Conservation (phyloP, 2,113 vertebrate species). For the Gallinago jamesoni region DNA sequence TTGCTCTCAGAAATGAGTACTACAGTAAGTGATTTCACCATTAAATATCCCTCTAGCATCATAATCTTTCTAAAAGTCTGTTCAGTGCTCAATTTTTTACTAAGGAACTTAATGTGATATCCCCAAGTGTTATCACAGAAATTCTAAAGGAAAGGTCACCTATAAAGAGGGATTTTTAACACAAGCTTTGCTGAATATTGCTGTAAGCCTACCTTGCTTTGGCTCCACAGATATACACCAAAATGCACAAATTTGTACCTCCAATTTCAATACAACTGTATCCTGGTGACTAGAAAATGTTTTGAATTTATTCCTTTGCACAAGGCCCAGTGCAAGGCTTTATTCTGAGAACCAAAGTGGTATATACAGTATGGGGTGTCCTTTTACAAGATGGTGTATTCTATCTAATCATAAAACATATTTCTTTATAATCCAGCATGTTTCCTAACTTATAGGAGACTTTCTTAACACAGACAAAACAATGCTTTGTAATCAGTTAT, state of each 20-base stretch:
- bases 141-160: slow-evolving; percentile 51
- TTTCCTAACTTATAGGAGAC: not conserved
- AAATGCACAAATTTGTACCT: slow-evolving; percentile 51
- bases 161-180: slow-evolving; percentile 25
- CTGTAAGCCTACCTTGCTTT: slow-evolving; percentile 35
- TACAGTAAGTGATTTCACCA: slow-evolving; percentile 59
- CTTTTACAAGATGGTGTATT: not conserved
- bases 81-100: slow-evolving; percentile 15
- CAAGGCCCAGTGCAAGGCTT: not conserved
- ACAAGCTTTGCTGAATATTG: slow-evolving; percentile 4
- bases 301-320: not conserved
- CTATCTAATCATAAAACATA: not conserved
- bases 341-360: not conserved
- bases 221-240: not conserved
- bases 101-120: slow-evolving; percentile 42
- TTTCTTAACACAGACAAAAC: not conserved
- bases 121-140: slow-evolving; percentile 44
- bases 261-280: slow-evolving; percentile 34
- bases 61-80: slow-evolving; percentile 44
- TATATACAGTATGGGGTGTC: not conserved
- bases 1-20: slow-evolving; percentile 64
- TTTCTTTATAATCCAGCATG: not conserved
- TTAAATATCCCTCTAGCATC: slow-evolving; percentile 63
- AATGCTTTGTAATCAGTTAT: not conserved
- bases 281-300: slow-evolving; percentile 1